Conservation (phyloP, 2,797 vertebrate species). For the Dallia pectoralis region DNA sequence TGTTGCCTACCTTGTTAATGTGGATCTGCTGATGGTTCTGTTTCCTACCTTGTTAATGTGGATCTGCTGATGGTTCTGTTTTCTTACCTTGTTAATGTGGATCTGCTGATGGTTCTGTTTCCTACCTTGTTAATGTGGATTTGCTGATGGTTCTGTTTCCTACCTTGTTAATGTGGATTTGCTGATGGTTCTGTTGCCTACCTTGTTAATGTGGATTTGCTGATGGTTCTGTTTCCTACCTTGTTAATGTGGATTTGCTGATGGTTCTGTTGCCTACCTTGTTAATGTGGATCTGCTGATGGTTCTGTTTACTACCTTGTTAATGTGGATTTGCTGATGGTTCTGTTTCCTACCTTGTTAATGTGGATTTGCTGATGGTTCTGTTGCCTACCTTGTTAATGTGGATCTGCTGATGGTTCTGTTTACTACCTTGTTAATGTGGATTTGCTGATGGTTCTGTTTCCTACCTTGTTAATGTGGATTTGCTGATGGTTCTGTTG, state of each 20-base stretch:
- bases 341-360: too few species aligned
- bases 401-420: conserved; percentile 96
- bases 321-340: conserved; percentile 97
- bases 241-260: too few species aligned
- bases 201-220: conserved; percentile 98
- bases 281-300: conserved; percentile 97
- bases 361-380: too few species aligned
- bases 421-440: conserved; percentile 98
- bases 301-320: conserved; percentile 97
- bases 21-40: conserved; percentile 97
- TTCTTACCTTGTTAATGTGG: conserved; percentile 96
- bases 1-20: conserved; percentile 88
- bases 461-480: too few species aligned
- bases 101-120: conserved; percentile 98
- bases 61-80: conserved; percentile 96
- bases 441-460: conserved; percentile 96
- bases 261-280: conserved; percentile 81
- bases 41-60: conserved; percentile 98
- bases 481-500: too few species aligned
- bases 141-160: too few species aligned
- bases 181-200: conserved; percentile 93
- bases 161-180: conserved; percentile 98
- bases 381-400: conserved; percentile 88
- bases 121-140: too few species aligned
- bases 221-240: conserved; percentile 98